phyloP scores from a whole-genome alignment of 2,888 invertebrate genomes.

The Ectobius pallidus region DNA sequence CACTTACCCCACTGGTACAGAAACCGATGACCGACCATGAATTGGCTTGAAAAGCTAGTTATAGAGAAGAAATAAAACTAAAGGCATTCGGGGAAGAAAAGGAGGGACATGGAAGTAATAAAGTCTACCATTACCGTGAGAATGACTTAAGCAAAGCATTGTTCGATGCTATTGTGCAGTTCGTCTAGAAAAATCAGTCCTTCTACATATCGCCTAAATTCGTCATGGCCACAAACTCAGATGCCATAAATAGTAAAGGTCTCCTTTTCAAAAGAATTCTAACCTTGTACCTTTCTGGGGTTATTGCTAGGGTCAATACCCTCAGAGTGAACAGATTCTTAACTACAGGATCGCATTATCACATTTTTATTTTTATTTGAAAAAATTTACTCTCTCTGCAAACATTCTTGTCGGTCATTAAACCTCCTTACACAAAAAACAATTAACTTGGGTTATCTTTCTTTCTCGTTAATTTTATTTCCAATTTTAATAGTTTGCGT shows the following conservation, averaged over 20 bases:
- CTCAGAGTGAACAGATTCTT: not conserved
- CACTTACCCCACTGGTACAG: slow-evolving; percentile 63
- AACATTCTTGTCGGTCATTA: not conserved
- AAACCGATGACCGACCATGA: slow-evolving; percentile 36
- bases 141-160: too few species aligned
- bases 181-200: too few species aligned
- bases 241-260: not conserved
- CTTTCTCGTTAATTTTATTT: too few species aligned
- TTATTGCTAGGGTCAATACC: not conserved
- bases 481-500: too few species aligned
- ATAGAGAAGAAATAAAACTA: not conserved
- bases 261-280: not conserved
- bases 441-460: too few species aligned
- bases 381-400: not conserved
- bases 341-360: not conserved
- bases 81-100: too few species aligned
- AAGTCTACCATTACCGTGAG: too few species aligned
- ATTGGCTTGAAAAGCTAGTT: not conserved
- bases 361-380: not conserved
- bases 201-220: too few species aligned
- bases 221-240: not conserved
- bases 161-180: too few species aligned
- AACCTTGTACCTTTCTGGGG: not conserved
- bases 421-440: too few species aligned
- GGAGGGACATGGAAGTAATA: too few species aligned